A percentile compares a stretch with the other conserved stretches of the same genome.
These are phyloP conservation scores for Grantiella picta DNA, from an alignment of 2,113 vertebrate species.

Conservation along the genomic window DNA sequence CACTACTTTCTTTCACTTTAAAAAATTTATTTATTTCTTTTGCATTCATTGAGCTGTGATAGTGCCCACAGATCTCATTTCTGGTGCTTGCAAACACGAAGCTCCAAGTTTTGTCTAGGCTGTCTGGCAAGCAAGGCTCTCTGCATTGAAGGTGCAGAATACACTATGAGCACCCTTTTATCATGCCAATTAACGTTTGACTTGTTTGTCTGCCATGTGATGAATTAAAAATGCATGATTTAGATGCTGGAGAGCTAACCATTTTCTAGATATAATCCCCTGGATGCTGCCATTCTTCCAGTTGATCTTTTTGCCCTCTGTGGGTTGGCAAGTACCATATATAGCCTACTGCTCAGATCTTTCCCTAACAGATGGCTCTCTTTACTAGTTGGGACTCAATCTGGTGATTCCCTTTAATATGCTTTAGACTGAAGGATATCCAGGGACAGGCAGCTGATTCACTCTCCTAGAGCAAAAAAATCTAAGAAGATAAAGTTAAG, in stretches of 20 bases:
- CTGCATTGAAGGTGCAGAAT: neutral
- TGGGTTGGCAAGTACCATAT: slow-evolving; percentile 60
- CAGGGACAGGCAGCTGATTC: slow-evolving; percentile 58
- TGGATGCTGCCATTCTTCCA: slow-evolving; percentile 70
- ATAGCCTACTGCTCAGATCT: slow-evolving; percentile 70
- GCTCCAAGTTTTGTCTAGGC: neutral
- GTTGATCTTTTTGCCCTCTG: slow-evolving; percentile 74
- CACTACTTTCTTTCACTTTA: neutral
- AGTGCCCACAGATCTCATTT: neutral
- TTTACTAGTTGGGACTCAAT: slow-evolving; percentile 75
- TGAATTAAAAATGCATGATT: slow-evolving; percentile 77
- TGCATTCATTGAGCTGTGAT: neutral
- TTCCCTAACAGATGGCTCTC: slow-evolving; percentile 79
- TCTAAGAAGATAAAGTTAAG: slow-evolving; percentile 65
- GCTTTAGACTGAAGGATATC: slow-evolving; percentile 70
- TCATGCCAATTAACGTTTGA: slow-evolving; percentile 69
- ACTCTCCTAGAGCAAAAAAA: slow-evolving; percentile 61
- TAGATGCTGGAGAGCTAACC: slow-evolving; percentile 60
- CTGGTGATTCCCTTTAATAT: slow-evolving; percentile 80
- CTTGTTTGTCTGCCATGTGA: slow-evolving; percentile 72
- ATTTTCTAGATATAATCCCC: slow-evolving; percentile 68
- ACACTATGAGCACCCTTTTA: slow-evolving; percentile 40
- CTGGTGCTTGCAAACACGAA: neutral
- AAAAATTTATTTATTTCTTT: neutral
- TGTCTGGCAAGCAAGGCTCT: neutral